Percentiles rank a stretch among this genome's conserved stretches.
Evolutionary conservation across 2,888 invertebrate genomes (phyloP).

Genomic region (Acanthosepion lycidas): DNA sequence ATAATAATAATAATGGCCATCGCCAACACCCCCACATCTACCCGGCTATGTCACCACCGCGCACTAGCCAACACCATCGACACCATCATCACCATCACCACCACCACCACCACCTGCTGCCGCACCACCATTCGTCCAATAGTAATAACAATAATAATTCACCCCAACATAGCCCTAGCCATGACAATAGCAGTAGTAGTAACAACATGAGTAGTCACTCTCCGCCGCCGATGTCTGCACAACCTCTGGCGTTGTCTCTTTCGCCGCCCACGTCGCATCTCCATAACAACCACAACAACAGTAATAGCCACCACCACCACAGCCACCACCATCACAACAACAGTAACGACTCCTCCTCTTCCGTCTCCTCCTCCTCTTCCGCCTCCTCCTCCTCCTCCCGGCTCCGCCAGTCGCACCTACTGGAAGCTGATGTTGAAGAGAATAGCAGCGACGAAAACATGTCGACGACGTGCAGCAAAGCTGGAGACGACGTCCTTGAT

Average conservation of each 20-base stretch:
- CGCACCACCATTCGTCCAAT: neutral
- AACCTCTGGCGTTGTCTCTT: neutral
- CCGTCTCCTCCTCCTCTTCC: neutral
- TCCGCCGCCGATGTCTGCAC: neutral
- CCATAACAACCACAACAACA: neutral
- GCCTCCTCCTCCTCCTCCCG: slow-evolving; percentile 3
- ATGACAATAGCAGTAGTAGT: neutral
- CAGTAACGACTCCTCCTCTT: slow-evolving; percentile 16
- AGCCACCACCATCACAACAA: slow-evolving; percentile 33
- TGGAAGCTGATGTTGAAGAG: slow-evolving; percentile 1
- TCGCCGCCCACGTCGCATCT: slow-evolving; percentile 14
- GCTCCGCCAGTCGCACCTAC: slow-evolving; percentile 16
- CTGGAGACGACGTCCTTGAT: slow-evolving; percentile 51
- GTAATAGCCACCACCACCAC: neutral
- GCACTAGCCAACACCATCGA: neutral
- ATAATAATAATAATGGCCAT: slow-evolving; percentile 33
- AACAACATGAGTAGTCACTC: neutral
- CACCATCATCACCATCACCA: neutral
- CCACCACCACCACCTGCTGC: neutral
- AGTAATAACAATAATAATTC: neutral
- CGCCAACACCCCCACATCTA: neutral
- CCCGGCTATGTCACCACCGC: slow-evolving; percentile 33
- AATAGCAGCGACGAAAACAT: slow-evolving; percentile 40
- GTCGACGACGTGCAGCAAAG: slow-evolving; percentile 39
- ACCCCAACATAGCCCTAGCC: neutral